Evolutionary conservation across 2,888 invertebrate species (phyloP), one percentile per base, ranked within the genome.

Genomic region (Eilema sororculum): DNA sequence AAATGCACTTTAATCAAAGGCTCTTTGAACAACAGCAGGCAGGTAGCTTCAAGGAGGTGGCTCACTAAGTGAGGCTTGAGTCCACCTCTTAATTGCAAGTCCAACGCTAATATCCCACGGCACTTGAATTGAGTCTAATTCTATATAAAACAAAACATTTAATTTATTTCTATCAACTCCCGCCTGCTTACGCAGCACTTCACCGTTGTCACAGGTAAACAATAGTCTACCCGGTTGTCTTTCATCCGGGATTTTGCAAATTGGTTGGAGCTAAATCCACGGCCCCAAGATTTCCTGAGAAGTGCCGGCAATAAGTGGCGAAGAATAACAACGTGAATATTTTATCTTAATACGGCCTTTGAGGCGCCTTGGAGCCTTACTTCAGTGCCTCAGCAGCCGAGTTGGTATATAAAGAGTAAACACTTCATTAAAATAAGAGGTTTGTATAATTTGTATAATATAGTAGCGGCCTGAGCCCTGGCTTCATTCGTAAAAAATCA

Each of bases 291-390:
- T 24, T 62, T 62, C 37, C 33, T 37, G 37, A 62, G 37, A 24
- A 62, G 25, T 41, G 20, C 63, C 20, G 20, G 63, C 25, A 46
- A 41, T 63, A 46, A 63, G 20, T 25, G 9, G 46, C 25, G 41
- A 63, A 16, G 25, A 63, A 63, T 63, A 28, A 63, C 63, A 63
- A 37, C 12, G 41, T 63, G 63, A 64, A 64, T 28, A 64, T 52
- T 52, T 64, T 52, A 64, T 52, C 28, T 28, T 30, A 28, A 64
- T 52, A 28, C 46, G 12, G 12, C 64, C 41, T 28, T 64, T 46
- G 41, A 63, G 41, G 46, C 25, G 12, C n/a, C 28, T 52, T n/a
- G 52, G 10, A 28, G n/a, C 63, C 3, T 37, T 62, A 9, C 24
- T 62, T 41, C 24, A 62, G 24, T 9, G n/a, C 24, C n/a, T n/a